These are phyloP conservation scores for Pempheris klunzingeri DNA, from an alignment of 2,797 vertebrate genomes.

Conservation along the genomic window DNA sequence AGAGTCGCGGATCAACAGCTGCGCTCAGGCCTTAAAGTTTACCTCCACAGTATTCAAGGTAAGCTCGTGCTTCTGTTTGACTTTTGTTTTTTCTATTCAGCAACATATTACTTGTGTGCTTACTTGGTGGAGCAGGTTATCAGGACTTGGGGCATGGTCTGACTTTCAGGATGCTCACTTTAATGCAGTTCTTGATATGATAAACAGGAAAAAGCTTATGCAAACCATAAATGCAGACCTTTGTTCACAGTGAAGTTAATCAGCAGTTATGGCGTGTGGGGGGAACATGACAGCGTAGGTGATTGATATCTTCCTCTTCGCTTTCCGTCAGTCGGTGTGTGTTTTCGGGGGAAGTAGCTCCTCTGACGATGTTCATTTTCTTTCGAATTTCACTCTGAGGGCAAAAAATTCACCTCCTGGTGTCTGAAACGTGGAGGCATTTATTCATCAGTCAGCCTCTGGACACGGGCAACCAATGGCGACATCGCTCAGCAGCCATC, in stretches of 20 bases:
- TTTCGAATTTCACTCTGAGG: background rate
- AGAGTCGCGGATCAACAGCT: slow-evolving; percentile 86
- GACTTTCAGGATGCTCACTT: background rate
- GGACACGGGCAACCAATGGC: slow-evolving; percentile 55
- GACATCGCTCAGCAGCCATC: slow-evolving; percentile 65
- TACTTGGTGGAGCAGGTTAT: background rate
- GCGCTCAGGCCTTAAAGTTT: slow-evolving; percentile 85
- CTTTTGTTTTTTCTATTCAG: background rate
- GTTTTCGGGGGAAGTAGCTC: slow-evolving; percentile 5
- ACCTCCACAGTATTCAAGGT: slow-evolving; percentile 89
- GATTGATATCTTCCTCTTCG: slow-evolving; percentile 55
- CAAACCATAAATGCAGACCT: background rate
- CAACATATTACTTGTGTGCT: background rate
- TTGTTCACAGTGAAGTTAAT: background rate
- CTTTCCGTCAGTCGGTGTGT: slow-evolving; percentile 61
- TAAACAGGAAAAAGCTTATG: background rate
- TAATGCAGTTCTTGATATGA: background rate
- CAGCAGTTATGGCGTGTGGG: background rate
- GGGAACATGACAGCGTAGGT: slow-evolving; percentile 20
- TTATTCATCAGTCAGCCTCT: slow-evolving; percentile 47
- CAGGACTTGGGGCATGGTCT: background rate
- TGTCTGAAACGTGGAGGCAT: slow-evolving; percentile 1
- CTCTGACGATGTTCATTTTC: slow-evolving; percentile 16
- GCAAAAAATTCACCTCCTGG: background rate
- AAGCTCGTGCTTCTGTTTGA: slow-evolving; percentile 54